These are phyloP conservation scores for Chirona hameri DNA, from an alignment of 2,888 invertebrate genomes.

Conservation along the genomic window DNA sequence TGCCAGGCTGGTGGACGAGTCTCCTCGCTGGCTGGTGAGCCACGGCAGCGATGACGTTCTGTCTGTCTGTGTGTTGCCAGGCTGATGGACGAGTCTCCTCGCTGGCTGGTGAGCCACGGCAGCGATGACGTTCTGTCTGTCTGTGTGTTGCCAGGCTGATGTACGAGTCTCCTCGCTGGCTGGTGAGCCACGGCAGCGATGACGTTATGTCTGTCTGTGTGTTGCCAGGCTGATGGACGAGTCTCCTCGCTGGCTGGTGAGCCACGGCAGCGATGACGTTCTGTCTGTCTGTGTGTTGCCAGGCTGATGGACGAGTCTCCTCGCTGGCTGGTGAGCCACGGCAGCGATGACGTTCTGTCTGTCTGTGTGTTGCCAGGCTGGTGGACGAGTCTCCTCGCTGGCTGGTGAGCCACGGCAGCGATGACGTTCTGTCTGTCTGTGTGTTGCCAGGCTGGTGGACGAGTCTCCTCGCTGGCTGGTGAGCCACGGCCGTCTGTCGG, in stretches of 20 bases:
- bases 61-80: too few relatives aligned
- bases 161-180: not conserved
- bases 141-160: too few relatives aligned
- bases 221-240: conserved; percentile 39
- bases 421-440: too few relatives aligned
- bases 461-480: conserved; percentile 39
- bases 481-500: conserved; percentile 34
- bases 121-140: not conserved
- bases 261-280: not conserved
- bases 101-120: conserved; percentile 23
- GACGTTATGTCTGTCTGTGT: not conserved
- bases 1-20: too few relatives aligned
- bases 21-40: not conserved
- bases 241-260: conserved; percentile 39
- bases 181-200: conserved; percentile 9
- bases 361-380: conserved; percentile 30
- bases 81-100: too few relatives aligned
- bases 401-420: conserved; percentile 36
- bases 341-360: not conserved
- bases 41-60: too few relatives aligned
- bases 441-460: conserved; percentile 35
- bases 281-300: too few relatives aligned
- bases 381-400: conserved; percentile 39
- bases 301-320: conserved; percentile 39
- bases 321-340: conserved; percentile 37